A percentile compares a stretch with the other conserved stretches of the same genome.
These are phyloP conservation scores for Pedionomus torquatus DNA, from an alignment of 2,113 vertebrate species.

Conservation along the genomic window DNA sequence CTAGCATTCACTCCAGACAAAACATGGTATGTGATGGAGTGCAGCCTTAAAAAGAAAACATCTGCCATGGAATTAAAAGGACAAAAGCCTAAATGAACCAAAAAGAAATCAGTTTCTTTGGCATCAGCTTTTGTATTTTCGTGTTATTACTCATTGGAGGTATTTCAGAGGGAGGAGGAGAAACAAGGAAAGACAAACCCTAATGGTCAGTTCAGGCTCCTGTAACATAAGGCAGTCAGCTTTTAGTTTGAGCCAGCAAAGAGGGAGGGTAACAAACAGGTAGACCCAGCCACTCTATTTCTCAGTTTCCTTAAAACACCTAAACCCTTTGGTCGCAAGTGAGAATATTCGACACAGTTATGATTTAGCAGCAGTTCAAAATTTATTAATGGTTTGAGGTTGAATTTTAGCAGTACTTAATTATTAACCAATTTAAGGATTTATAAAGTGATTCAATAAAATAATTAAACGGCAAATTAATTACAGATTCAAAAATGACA, in stretches of 20 bases:
- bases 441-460: background rate
- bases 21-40: background rate
- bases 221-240: background rate
- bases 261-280: background rate
- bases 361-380: background rate
- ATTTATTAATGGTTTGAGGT: background rate
- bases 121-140: background rate
- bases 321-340: background rate
- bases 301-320: constrained; percentile 48
- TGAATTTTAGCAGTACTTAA: background rate
- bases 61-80: constrained; percentile 29
- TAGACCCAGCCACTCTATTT: background rate
- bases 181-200: background rate
- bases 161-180: background rate
- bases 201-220: background rate
- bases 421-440: background rate
- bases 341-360: background rate
- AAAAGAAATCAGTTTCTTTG: background rate
- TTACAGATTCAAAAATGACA: background rate
- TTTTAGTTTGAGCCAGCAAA: background rate
- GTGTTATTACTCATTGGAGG: background rate
- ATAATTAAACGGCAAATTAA: background rate
- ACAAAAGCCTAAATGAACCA: background rate
- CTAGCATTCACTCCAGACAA: background rate
- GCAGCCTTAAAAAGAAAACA: constrained; percentile 36